A percentile compares a stretch with the other conserved stretches of the same genome.
Evolutionary conservation across 2,113 vertebrate species (phyloP).

Genomic region (Hemiprocne comata): DNA sequence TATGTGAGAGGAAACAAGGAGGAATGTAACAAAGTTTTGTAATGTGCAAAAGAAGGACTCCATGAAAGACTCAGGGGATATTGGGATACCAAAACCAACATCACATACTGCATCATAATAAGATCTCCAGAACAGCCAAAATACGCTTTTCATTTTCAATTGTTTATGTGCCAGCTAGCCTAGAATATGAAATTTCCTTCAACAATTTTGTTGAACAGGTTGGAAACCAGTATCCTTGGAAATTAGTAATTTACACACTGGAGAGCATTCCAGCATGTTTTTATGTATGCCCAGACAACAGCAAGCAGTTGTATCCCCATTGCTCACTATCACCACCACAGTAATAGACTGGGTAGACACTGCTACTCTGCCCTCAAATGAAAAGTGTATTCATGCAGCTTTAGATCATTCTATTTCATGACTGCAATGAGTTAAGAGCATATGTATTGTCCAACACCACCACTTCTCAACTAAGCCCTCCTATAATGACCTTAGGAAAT

Average conservation of each 20-base stretch:
- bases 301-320: neutral
- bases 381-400: neutral
- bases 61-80: neutral
- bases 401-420: neutral
- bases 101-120: neutral
- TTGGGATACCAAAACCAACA: neutral
- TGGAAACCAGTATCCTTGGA: neutral
- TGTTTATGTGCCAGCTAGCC: neutral
- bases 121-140: neutral
- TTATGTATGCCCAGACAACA: neutral
- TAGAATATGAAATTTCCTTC: neutral
- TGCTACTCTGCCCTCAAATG: neutral
- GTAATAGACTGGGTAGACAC: neutral
- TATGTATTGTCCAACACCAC: neutral
- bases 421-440: neutral
- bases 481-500: neutral
- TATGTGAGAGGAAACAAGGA: neutral
- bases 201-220: neutral
- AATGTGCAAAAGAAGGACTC: neutral
- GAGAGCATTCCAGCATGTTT: neutral
- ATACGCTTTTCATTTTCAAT: neutral
- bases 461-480: neutral
- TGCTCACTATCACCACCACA: neutral
- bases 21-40: neutral
- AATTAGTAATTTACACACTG: neutral